These are phyloP conservation scores for Phrixothrix hirtus DNA, from an alignment of 2,888 invertebrate genomes.

Conservation along the genomic window DNA sequence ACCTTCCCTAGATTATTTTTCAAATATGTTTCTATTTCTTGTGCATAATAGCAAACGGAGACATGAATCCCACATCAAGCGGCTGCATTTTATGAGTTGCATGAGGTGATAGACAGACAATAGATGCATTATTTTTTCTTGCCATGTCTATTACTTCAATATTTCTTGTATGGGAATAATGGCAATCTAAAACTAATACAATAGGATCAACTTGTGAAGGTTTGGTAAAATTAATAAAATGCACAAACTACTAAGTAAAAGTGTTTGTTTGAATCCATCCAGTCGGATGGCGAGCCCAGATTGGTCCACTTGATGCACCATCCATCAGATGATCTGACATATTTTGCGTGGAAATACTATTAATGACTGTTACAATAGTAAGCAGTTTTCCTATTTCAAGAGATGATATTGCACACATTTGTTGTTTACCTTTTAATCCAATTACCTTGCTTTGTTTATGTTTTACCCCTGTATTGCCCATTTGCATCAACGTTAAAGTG, in stretches of 20 bases:
- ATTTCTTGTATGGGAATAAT: conserved; percentile 9
- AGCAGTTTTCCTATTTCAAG: conserved; percentile 38
- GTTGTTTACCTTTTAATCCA: conserved; percentile 34
- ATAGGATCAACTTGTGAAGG: conserved; percentile 27
- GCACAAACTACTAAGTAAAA: conserved; percentile 44
- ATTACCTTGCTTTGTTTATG: conserved; percentile 34
- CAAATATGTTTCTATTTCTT: no score
- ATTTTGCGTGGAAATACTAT: conserved; percentile 20
- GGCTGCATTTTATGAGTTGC: no score
- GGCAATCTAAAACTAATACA: conserved; percentile 28
- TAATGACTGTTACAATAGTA: conserved; percentile 34
- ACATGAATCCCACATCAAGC: no score
- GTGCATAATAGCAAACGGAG: no score
- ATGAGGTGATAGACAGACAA: no score
- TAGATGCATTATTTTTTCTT: no score
- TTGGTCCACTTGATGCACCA: conserved; percentile 39
- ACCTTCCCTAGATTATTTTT: no score
- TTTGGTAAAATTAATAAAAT: conserved; percentile 29
- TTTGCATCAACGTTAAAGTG: no score
- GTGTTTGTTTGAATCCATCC: conserved; percentile 43
- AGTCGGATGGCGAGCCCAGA: conserved; percentile 38
- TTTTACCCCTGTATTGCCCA: no score
- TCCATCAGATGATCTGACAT: conserved; percentile 40
- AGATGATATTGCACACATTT: conserved; percentile 35
- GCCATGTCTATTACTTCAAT: conserved; percentile 38